phyloP scores from a whole-genome alignment of 1,140 invertebrate species.

The Lanistes nyassanus region DNA sequence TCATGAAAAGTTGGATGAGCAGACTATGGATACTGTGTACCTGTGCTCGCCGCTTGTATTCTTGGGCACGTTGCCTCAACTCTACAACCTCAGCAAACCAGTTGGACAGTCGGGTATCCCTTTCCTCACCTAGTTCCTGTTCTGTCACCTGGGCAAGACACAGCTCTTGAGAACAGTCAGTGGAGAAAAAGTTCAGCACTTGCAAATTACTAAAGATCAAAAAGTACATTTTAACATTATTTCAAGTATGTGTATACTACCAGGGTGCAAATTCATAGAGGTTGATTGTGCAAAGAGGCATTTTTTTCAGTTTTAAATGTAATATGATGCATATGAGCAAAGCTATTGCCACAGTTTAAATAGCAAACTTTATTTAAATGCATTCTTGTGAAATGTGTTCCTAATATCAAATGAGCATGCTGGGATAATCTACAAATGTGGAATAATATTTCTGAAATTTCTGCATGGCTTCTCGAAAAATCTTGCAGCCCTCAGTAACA shows the following conservation, averaged over 20 bases:
- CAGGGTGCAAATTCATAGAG: neutral
- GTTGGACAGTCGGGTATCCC: conserved; percentile 37
- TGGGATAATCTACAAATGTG: too few species aligned
- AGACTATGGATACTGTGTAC: neutral
- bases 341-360: too few species aligned
- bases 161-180: neutral
- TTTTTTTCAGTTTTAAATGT: neutral
- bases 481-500: too few species aligned
- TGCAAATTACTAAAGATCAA: neutral
- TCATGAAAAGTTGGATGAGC: too few species aligned
- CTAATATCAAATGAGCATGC: too few species aligned
- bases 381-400: too few species aligned
- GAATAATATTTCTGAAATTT: too few species aligned
- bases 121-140: neutral
- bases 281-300: neutral
- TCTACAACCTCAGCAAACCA: conserved; percentile 66
- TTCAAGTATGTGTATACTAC: neutral
- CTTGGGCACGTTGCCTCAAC: conserved; percentile 57
- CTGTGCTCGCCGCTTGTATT: conserved; percentile 61
- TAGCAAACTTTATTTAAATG: too few species aligned
- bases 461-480: too few species aligned
- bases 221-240: too few species aligned
- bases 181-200: neutral
- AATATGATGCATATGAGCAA: too few species aligned
- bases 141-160: neutral